These are phyloP conservation scores for Rhea pennata DNA, from an alignment of 2,113 vertebrate species.

Conservation along the genomic window DNA sequence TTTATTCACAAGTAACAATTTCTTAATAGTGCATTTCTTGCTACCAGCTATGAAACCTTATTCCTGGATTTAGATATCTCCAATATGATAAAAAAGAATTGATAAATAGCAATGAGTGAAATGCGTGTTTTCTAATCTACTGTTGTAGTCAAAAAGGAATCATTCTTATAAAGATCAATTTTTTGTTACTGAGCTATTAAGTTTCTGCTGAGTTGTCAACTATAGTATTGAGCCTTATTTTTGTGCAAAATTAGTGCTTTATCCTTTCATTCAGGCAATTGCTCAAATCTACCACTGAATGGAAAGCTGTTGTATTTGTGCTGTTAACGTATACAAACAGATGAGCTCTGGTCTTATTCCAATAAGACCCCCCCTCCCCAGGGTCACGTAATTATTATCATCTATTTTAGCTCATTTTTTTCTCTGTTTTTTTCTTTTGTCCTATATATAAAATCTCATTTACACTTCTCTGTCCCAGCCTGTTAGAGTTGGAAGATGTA, in stretches of 20 bases:
- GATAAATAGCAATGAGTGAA: neutral
- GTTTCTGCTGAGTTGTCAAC: neutral
- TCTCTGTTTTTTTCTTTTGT: neutral
- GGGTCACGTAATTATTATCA: neutral
- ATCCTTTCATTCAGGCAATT: neutral
- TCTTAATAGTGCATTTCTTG: neutral
- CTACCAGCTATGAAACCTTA: neutral
- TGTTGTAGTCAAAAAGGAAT: neutral
- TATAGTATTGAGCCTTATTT: neutral
- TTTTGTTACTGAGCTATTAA: neutral
- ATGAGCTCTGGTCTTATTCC: constrained; percentile 20
- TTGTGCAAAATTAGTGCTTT: constrained; percentile 10
- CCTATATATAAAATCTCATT: neutral
- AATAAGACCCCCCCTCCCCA: too few species aligned
- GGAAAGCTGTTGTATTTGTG: neutral
- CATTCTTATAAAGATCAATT: neutral
- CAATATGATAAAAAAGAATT: neutral
- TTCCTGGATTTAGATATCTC: neutral
- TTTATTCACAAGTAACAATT: neutral
- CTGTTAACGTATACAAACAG: neutral
- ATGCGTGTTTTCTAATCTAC: neutral
- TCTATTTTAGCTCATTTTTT: neutral
- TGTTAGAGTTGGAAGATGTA: neutral
- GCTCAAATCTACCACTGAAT: neutral
- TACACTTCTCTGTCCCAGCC: neutral